Conservation (phyloP, 2,797 vertebrate genomes). For the Loris lydekkerianus region DNA sequence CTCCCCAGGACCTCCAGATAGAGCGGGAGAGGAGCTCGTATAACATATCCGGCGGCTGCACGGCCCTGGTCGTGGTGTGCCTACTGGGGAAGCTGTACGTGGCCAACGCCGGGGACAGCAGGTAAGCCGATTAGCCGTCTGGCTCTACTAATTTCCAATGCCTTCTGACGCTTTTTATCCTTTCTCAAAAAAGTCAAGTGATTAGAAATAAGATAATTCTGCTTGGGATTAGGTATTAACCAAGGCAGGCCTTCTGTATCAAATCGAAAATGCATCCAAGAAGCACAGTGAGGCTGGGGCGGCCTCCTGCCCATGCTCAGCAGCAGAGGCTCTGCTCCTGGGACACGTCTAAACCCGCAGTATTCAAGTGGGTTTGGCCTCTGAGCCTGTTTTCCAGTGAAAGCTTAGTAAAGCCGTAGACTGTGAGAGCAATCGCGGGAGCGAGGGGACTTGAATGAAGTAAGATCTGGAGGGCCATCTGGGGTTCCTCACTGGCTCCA, state of each 20-base stretch:
- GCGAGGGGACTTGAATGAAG: neutral
- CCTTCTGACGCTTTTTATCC: neutral
- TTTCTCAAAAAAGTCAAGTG: neutral
- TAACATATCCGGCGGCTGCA: conserved; percentile 97
- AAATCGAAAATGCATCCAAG: neutral
- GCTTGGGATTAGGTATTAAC: neutral
- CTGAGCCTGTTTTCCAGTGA: neutral
- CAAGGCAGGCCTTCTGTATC: neutral
- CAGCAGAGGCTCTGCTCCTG: too few relatives aligned
- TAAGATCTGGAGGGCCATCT: neutral
- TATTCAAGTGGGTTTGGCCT: neutral
- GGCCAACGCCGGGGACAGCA: conserved; percentile 98
- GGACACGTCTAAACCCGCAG: neutral
- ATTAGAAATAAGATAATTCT: neutral
- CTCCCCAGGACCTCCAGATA: conserved; percentile 95
- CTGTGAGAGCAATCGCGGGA: accelerated
- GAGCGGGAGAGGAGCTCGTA: conserved; percentile 94
- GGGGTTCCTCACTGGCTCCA: neutral
- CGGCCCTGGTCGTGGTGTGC: conserved; percentile 94
- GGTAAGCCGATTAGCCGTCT: conserved; percentile 88
- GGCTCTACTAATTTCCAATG: neutral
- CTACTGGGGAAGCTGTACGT: conserved; percentile 97
- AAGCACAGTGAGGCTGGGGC: neutral
- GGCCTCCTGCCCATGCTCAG: neutral
- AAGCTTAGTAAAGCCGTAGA: conserved; percentile 1